A percentile compares a stretch with the other conserved stretches of the same genome.
Evolutionary conservation across 2,113 vertebrate species (phyloP).

Genomic region (Bubo scandiacus): DNA sequence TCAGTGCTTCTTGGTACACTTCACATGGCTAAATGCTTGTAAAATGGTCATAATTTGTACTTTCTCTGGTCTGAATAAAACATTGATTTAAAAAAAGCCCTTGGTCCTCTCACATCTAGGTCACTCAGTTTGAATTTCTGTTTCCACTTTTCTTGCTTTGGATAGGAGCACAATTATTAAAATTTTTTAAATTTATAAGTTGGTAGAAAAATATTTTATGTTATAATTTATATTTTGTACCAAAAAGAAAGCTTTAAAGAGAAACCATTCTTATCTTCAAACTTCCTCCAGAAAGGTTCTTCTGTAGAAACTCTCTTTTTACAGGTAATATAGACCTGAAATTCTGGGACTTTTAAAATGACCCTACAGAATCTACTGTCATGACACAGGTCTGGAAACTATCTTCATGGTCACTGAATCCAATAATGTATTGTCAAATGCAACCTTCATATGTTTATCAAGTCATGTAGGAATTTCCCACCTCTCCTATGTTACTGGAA

Average conservation of each 20-base stretch:
- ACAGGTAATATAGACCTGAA: not conserved
- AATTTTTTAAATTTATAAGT: not conserved
- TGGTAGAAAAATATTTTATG: not conserved
- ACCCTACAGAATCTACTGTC: not conserved
- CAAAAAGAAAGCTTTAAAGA: not conserved
- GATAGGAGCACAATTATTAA: not conserved
- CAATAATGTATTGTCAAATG: not conserved
- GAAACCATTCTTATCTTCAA: fast-evolving
- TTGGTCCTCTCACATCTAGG: not conserved
- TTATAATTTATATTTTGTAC: not conserved
- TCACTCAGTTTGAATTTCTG: not conserved
- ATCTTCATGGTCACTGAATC: not conserved
- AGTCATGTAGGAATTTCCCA: not conserved
- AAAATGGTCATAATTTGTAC: not conserved
- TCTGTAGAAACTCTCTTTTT: not conserved
- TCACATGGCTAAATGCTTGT: not conserved
- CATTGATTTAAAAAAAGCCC: not conserved
- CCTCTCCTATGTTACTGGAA: not conserved
- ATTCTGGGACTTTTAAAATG: not conserved
- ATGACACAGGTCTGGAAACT: not conserved
- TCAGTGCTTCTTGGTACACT: not conserved
- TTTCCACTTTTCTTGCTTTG: not conserved
- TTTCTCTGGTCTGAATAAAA: not conserved
- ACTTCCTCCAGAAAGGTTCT: not conserved
- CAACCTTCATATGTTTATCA: not conserved